A percentile compares a stretch with the other conserved stretches of the same genome.
phyloP scores from a whole-genome alignment of 2,888 invertebrate species.

The Pteria penguin region DNA sequence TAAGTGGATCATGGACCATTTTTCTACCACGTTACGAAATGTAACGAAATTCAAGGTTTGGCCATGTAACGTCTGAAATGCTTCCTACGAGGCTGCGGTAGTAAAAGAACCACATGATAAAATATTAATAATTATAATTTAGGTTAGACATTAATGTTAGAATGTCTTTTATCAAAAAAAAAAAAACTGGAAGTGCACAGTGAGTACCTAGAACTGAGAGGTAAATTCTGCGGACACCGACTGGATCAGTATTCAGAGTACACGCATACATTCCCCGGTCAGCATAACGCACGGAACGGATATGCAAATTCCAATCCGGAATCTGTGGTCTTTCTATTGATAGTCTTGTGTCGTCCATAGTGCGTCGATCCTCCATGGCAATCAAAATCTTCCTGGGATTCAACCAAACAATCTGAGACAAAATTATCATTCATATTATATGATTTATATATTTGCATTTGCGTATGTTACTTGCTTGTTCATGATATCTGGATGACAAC shows the following conservation, averaged over 20 bases:
- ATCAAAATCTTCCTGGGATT: constrained; percentile 45
- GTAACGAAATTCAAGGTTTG: no score
- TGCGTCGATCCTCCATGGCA: constrained; percentile 37
- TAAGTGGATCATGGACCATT: no score
- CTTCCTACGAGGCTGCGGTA: no score
- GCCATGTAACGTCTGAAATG: no score
- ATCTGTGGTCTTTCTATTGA: constrained; percentile 39
- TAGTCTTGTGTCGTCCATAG: constrained; percentile 46
- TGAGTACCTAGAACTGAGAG: constrained; percentile 31
- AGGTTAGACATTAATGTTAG: no score
- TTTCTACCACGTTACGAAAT: no score
- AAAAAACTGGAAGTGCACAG: neutral
- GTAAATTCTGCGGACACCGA: constrained; percentile 26
- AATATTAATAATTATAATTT: no score
- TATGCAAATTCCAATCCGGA: constrained; percentile 51
- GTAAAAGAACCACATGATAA: no score
- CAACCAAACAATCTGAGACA: constrained; percentile 42
- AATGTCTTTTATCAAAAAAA: neutral
- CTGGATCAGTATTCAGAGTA: constrained; percentile 49
- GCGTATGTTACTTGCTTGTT: no score
- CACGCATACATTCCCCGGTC: constrained; percentile 53
- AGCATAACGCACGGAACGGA: constrained; percentile 35
- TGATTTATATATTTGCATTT: no score
- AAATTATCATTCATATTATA: no score
- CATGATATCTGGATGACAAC: no score